Conservation (phyloP, 1,140 invertebrate species). For the Zaprionus davidi region DNA sequence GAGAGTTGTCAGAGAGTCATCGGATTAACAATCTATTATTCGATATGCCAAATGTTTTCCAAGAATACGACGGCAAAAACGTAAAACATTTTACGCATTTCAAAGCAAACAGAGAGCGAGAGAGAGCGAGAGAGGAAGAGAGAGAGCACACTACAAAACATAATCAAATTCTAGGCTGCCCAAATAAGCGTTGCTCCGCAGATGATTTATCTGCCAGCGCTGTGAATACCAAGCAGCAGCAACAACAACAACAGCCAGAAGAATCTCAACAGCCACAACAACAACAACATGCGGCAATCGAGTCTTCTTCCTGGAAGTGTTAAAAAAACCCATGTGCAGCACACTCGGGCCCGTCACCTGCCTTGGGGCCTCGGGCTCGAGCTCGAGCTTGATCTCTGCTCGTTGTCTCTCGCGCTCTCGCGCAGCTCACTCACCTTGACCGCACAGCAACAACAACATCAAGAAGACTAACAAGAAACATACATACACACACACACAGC, state of each 20-base stretch:
- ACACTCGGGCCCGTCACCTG: slow-evolving; percentile 41
- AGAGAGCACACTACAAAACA: slow-evolving; percentile 25
- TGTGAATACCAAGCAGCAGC: slow-evolving; percentile 29
- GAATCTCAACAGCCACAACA: slow-evolving; percentile 23
- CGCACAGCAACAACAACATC: slow-evolving; percentile 24
- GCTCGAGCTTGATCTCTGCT: slow-evolving; percentile 25
- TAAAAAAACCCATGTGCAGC: slow-evolving; percentile 39
- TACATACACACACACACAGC: slow-evolving; percentile 14
- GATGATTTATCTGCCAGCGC: slow-evolving; percentile 67
- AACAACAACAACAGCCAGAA: slow-evolving; percentile 12
- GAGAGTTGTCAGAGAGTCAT: slow-evolving; percentile 16
- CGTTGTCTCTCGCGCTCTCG: slow-evolving; percentile 20
- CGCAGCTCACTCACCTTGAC: slow-evolving; percentile 69
- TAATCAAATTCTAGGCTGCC: slow-evolving; percentile 67
- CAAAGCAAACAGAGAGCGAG: slow-evolving; percentile 32
- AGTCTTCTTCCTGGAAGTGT: slow-evolving; percentile 75
- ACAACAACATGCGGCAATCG: slow-evolving; percentile 38
- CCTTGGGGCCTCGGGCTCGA: slow-evolving; percentile 30
- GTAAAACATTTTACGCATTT: slow-evolving; percentile 59
- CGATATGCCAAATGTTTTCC: slow-evolving; percentile 53
- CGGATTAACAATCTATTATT: slow-evolving; percentile 41
- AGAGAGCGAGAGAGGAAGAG: slow-evolving; percentile 6
- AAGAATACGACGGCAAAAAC: slow-evolving; percentile 44
- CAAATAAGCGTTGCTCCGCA: slow-evolving; percentile 65
- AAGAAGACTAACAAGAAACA: slow-evolving; percentile 26